A percentile compares a stretch with the other conserved stretches of the same genome.
These are phyloP conservation scores for Ormyrus thymus DNA, from an alignment of 2,888 invertebrate genomes.

Conservation along the genomic window DNA sequence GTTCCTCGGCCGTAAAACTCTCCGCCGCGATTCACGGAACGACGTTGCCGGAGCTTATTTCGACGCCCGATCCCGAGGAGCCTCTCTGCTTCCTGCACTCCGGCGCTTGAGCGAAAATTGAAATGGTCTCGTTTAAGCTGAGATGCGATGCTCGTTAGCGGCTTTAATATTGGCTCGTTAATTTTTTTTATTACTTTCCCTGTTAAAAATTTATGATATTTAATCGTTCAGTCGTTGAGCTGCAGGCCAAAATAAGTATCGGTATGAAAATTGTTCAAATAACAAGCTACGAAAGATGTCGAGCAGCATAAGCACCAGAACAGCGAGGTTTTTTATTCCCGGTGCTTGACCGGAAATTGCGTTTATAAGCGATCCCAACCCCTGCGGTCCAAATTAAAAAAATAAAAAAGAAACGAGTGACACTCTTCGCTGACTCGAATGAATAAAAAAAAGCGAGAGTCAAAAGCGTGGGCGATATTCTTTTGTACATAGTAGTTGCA, in stretches of 20 bases:
- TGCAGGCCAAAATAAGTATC: neutral
- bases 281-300: constrained; percentile 15
- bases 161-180: too few relatives aligned
- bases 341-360: constrained; percentile 63
- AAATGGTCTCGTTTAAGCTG: too few relatives aligned
- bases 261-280: neutral
- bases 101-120: too few relatives aligned
- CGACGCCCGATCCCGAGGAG: neutral
- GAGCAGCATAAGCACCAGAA: constrained; percentile 28
- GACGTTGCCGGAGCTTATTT: constrained; percentile 18
- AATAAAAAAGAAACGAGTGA: constrained; percentile 58
- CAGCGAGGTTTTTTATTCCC: constrained; percentile 30
- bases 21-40: constrained; percentile 36
- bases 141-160: too few relatives aligned
- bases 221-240: too few relatives aligned
- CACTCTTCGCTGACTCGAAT: constrained; percentile 52
- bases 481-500: constrained; percentile 57
- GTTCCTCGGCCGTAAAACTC: constrained; percentile 39
- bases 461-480: constrained; percentile 49
- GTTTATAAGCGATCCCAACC: constrained; percentile 60
- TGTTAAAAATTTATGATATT: too few relatives aligned
- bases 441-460: constrained; percentile 34
- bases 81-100: too few relatives aligned
- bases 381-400: constrained; percentile 57
- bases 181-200: too few relatives aligned